Evolutionary conservation across 2,113 vertebrate genomes (phyloP), one percentile per base, ranked within the genome.

Genomic region (Petrocephalus microphthalmus): DNA sequence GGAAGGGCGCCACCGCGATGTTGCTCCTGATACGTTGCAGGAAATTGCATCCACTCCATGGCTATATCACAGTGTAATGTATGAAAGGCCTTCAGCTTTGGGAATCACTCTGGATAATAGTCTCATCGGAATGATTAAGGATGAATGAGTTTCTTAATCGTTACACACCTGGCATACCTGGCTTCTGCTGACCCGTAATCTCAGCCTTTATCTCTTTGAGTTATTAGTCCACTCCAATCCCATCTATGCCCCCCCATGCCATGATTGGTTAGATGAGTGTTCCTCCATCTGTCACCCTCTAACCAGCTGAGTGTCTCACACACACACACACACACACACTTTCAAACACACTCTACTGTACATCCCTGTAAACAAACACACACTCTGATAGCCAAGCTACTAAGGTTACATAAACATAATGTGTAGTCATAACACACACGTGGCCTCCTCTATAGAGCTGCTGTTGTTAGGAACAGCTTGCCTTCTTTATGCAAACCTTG

Each of bases 151-250:
- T 19, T 22, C 19, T 71, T 33, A 19, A 57, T n/a, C n/a, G 49
- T 51, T 52, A 53, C 33, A 25, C n/a, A 25, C 25, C 51, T 33
- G 51, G 51, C 83, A 53, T n/a, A n/a, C n/a, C n/a, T n/a, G n/a
- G n/a, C 81, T 25, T 64, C 47, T 25, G n/a, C n/a, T 19, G 67
- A 49, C n/a, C 71, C 33, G 45, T 90, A 91, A 92, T 90, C 87
- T 74, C 89, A 85, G 74, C 57, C 89, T 81, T 89, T 88, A 90
- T 89, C 87, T 74, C 37, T 54, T 89, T 86, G 89, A 33, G 83
- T 90, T 91, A 91, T 90, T 91, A 90, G 89, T 92, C 91, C 92
- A 92, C 93, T 94, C 93, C 94, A 91, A 91, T 93, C 92, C 91
- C 92, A 88, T 92, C 93, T 94, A 91, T 94, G 91, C 92, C 92